These are phyloP conservation scores for Papilio dardanus DNA, from an alignment of 1,140 invertebrate genomes.

Conservation along the genomic window DNA sequence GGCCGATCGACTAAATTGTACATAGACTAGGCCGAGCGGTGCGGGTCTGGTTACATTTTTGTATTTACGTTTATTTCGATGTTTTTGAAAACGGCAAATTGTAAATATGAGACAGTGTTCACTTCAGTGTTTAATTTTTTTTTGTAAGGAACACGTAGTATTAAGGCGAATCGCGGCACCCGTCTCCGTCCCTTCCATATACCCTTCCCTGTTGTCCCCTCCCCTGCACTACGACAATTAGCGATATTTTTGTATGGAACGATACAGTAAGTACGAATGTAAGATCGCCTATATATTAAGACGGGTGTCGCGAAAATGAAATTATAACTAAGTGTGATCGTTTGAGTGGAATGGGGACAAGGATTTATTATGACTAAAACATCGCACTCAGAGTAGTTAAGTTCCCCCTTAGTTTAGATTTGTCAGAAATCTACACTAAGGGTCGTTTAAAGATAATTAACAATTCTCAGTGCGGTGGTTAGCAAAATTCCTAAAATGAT, in stretches of 20 bases:
- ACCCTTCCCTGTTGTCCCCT: constrained; percentile 40
- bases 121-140: constrained; percentile 72
- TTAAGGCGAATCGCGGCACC: constrained; percentile 38
- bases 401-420: neutral
- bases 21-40: constrained; percentile 49
- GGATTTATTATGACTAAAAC: constrained; percentile 2
- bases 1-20: constrained; percentile 64
- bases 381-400: neutral
- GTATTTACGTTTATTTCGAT: constrained; percentile 72
- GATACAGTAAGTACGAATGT: constrained; percentile 21
- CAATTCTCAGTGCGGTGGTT: too few species aligned
- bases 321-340: constrained; percentile 27
- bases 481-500: neutral
- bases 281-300: neutral
- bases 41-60: constrained; percentile 53
- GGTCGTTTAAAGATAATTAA: too few species aligned
- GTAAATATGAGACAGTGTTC: constrained; percentile 75
- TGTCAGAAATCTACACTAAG: neutral
- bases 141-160: constrained; percentile 55
- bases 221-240: neutral
- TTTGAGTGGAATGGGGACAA: constrained; percentile 41
- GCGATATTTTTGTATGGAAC: constrained; percentile 41
- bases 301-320: constrained; percentile 14
- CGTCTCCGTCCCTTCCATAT: constrained; percentile 17
- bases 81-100: constrained; percentile 62